phyloP scores from a whole-genome alignment of 2,113 vertebrate genomes.

The Pachycephala philippinensis region DNA sequence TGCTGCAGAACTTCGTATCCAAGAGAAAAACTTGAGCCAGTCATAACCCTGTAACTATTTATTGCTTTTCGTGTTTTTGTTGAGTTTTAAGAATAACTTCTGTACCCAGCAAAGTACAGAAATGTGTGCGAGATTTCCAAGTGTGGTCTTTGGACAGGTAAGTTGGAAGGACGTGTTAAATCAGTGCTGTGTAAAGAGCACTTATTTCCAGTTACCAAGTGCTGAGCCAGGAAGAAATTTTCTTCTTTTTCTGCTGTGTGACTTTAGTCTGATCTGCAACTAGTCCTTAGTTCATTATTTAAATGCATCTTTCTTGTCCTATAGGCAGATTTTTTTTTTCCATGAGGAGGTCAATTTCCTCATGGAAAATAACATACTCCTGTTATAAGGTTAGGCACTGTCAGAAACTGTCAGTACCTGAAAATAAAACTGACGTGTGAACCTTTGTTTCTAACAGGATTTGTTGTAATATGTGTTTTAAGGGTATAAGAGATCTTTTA shows the following conservation, averaged over 20 bases:
- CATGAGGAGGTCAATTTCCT: background rate
- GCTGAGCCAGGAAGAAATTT: background rate
- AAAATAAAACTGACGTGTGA: background rate
- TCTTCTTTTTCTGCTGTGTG: background rate
- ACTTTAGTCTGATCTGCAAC: background rate
- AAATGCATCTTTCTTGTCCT: background rate
- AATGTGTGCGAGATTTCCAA: background rate
- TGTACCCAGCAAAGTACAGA: background rate
- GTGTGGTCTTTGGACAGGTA: background rate
- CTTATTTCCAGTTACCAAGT: background rate
- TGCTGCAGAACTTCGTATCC: background rate
- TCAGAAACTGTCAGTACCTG: background rate
- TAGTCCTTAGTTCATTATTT: background rate
- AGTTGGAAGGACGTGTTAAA: background rate
- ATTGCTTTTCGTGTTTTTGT: background rate
- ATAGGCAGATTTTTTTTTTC: accelerated
- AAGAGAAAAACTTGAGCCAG: background rate
- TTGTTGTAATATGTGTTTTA: background rate
- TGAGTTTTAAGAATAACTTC: background rate
- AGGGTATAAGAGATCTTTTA: background rate
- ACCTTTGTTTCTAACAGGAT: background rate
- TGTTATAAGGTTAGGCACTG: background rate
- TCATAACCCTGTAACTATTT: background rate
- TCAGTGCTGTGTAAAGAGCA: background rate
- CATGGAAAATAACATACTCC: background rate